Percentiles rank a stretch among this genome's conserved stretches.
phyloP scores from a whole-genome alignment of 2,113 vertebrate species.

The Suncus etruscus region DNA sequence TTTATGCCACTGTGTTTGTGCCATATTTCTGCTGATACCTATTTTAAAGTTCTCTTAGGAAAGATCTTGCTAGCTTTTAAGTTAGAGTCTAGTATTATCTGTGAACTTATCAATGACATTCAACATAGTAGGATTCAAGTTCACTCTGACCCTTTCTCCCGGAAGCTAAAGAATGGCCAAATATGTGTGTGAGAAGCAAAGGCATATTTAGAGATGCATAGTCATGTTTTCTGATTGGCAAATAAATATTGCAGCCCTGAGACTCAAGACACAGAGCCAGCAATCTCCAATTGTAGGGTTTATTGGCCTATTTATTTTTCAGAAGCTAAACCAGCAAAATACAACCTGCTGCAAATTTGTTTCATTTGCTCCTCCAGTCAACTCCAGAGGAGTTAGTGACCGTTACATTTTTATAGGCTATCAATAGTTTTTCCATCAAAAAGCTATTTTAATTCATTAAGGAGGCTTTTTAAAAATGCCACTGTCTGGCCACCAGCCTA shows the following conservation, averaged over 20 bases:
- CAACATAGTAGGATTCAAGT: slow-evolving; percentile 11
- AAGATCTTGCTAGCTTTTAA: neutral
- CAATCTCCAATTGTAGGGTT: slow-evolving; percentile 50
- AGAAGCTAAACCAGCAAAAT: slow-evolving; percentile 73
- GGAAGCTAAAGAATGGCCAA: slow-evolving; percentile 48
- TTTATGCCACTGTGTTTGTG: neutral
- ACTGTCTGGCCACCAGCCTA: slow-evolving; percentile 33
- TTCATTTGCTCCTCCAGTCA: slow-evolving; percentile 67
- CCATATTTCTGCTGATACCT: neutral
- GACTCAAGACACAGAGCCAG: neutral
- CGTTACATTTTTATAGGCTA: slow-evolving; percentile 54
- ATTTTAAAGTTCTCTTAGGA: neutral
- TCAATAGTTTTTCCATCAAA: slow-evolving; percentile 71
- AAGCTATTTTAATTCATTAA: slow-evolving; percentile 69
- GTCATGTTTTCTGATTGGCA: slow-evolving; percentile 9
- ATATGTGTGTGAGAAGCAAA: slow-evolving; percentile 61
- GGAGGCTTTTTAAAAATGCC: slow-evolving; percentile 44
- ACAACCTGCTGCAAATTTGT: slow-evolving; percentile 66
- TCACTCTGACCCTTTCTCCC: neutral
- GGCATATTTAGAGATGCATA: slow-evolving; percentile 56
- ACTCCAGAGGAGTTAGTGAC: neutral
- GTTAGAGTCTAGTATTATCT: neutral
- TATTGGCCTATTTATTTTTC: slow-evolving; percentile 71
- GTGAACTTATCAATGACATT: slow-evolving; percentile 41
- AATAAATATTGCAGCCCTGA: slow-evolving; percentile 35